Base-by-base conservation (phyloP, 2,888 invertebrate genomes). In the Herminia tarsipennalis region DNA sequence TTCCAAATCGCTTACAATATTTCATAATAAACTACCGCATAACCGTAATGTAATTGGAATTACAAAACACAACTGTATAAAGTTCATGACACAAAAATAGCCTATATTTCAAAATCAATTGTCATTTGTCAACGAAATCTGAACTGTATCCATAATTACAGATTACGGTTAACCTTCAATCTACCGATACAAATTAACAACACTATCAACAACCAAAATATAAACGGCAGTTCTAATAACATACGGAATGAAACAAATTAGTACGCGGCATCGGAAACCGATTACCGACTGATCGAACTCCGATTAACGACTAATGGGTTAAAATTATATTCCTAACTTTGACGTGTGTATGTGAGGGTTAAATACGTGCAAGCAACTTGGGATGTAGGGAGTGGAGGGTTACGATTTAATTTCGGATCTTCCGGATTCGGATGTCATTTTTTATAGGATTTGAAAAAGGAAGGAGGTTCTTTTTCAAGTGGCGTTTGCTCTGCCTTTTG, bases 181-280 rank as follows among this genome's bases (percentile, higher is more conserved):
- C 9, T n/a, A 39, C 38, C 39, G 9, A 2, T 14, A 39, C 24
- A 34, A 18, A 38, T 38, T 22, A 54, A 32, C 45, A 45, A 40
- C 30, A 34, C 44, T 30, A 52, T 48, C 28, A 42, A 53, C 25
- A 34, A 53, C 28, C 10, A 13, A 52, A 56, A 60, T 41, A 56
- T 56, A 36, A 52, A 60, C 36, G 46, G 28, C 14, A 12, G 5
- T 25, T 33, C 45, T 43, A 51, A 60, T 56, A 40, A 52, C 56
- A 58, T 53, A 58, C 38, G 55, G 55, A 65, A 64, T 64, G 55
- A 52, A 70, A 75, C 72, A 73, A 74, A 76, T 73, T 74, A 73
- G 58, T 47, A 29, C 30, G 48, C 62, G 62, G 59, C 76, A 76
- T 76, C 56, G 72, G 70, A 68, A 77, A 78, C 56, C 72, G 72